A percentile compares a stretch with the other conserved stretches of the same genome.
Evolutionary conservation across 2,113 vertebrate genomes (phyloP).

Genomic region (Polyodon spathula): DNA sequence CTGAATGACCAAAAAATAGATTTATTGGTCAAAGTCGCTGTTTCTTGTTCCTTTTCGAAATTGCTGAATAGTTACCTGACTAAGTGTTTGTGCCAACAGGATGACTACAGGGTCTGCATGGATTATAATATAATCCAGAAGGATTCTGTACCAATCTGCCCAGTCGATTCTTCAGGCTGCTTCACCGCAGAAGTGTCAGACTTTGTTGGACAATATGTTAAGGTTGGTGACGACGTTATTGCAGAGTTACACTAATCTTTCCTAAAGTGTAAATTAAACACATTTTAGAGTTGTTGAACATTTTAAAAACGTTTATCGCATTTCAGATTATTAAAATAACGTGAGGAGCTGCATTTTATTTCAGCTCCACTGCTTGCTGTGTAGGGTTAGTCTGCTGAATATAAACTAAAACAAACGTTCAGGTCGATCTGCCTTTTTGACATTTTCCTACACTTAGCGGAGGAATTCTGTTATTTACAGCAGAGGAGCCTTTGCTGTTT

Average conservation of each 20-base stretch:
- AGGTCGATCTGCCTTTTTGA: not conserved
- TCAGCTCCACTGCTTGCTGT: not conserved
- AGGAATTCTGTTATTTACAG: not conserved
- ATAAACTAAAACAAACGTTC: not conserved
- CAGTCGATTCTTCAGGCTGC: conserved; percentile 85
- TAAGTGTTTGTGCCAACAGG: conserved; percentile 48
- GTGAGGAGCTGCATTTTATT: too few relatives aligned
- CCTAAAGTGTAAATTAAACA: too few relatives aligned
- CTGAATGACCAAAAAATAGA: too few relatives aligned
- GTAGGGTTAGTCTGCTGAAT: not conserved
- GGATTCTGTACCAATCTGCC: conserved; percentile 85
- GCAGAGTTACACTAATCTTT: too few relatives aligned
- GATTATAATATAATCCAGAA: conserved; percentile 86
- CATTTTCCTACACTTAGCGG: not conserved
- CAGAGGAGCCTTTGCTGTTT: not conserved
- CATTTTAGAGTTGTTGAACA: too few relatives aligned
- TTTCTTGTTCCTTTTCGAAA: not conserved
- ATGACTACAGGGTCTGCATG: conserved; percentile 87
- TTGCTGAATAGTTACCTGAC: not conserved
- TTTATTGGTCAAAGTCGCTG: too few relatives aligned
- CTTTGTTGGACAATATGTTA: conserved; percentile 92
- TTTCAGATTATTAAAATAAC: too few relatives aligned
- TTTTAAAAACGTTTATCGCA: too few relatives aligned
- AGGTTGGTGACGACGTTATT: conserved; percentile 61
- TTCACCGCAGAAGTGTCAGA: conserved; percentile 88